Conservation (phyloP, 2,888 invertebrate genomes). For the Leptinotarsa juncta region DNA sequence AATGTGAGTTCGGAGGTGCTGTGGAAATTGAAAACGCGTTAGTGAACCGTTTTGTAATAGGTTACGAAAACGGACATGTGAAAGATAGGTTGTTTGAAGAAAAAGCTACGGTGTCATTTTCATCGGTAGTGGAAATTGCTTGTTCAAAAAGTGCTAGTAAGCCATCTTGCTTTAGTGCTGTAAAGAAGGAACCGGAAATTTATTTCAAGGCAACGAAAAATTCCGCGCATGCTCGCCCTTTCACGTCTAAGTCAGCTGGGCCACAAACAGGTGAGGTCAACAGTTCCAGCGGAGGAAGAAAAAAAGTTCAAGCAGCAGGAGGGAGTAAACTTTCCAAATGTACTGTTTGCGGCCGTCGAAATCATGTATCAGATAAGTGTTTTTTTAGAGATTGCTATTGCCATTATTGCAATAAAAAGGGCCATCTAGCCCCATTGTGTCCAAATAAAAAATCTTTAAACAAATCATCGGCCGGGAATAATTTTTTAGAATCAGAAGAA, state of each 20-base stretch:
- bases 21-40: neutral
- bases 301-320: neutral
- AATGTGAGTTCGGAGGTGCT: neutral
- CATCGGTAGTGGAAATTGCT: conserved; percentile 21
- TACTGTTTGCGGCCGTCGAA: conserved; percentile 8
- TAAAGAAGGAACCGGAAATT: neutral
- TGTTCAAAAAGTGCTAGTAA: conserved; percentile 8
- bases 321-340: neutral
- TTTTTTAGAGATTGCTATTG: conserved; percentile 4
- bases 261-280: too few species aligned
- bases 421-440: conserved; percentile 30
- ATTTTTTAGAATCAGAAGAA: conserved; percentile 19
- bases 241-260: too few species aligned
- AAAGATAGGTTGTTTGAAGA: neutral
- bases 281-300: neutral
- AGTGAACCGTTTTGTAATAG: conserved; percentile 25
- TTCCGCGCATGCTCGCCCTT: neutral
- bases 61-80: conserved; percentile 24
- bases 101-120: conserved; percentile 5
- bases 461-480: neutral
- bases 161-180: neutral
- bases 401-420: conserved; percentile 1
- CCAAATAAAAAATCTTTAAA: conserved; percentile 7
- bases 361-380: conserved; percentile 8
- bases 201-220: conserved; percentile 2